Base-by-base conservation (phyloP, 2,888 invertebrate species). In the Erebia epiphron region DNA sequence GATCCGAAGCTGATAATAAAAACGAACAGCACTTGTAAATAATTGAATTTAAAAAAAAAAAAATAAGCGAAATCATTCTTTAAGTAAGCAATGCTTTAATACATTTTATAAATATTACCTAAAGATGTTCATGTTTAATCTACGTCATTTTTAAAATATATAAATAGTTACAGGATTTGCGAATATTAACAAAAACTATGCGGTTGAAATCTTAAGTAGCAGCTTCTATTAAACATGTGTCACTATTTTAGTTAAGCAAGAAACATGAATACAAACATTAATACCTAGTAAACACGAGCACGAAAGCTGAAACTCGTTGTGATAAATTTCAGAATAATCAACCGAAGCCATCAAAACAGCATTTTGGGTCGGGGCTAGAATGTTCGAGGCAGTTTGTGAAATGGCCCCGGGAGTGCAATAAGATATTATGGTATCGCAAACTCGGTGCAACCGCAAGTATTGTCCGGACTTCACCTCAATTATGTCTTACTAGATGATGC, bases 341-440 rank as follows among this genome's bases (percentile, higher is more conserved):
- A 70, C 57, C 72, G 63, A 60, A 26, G 64, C 50, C 35, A 57
- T 71, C 69, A 67, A 72, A 69, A 64, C 66, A 72, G 63, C 67
- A 67, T 72, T 67, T 49, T 54, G 67, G 57, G 50, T 70, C 57
- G 35, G 57, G 60, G 66, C 18, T 68, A 52, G 65, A 69, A 60
- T 68, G 60, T 65, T 72, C 64, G 62, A 69, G 74, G 72, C 72
- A 75, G 71, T 75, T 75, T 75, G 69, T 58, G 69, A 71, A 69
- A 68, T 66, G 50, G 72, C 69, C 75, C 35, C 74, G 49, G 54
- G 74, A 68, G 74, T 69, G 69, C 74, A 68, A 49, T 74, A 58
- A 66, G 65, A 56, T 65, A 72, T 66, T 65, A 72, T 66, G 57
- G 62, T 66, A 69, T 56, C 71, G 69, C 35, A 68, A 60, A 68